A percentile compares a stretch with the other conserved stretches of the same genome.
Evolutionary conservation across 2,113 vertebrate genomes (phyloP).

Genomic region (Xerus inauris): DNA sequence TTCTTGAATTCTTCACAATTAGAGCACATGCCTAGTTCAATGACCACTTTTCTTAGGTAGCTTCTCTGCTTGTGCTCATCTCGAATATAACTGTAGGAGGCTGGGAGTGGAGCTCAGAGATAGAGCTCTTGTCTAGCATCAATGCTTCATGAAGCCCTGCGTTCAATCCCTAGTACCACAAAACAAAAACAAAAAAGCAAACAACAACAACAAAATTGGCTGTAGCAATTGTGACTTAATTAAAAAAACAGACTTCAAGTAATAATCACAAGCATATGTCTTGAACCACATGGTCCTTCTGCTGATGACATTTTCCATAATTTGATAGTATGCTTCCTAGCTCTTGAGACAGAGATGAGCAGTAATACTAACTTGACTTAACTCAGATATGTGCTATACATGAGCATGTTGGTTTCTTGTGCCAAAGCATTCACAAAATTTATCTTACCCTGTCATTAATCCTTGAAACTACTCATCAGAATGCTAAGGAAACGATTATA

Average conservation of each 20-base stretch:
- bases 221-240: neutral
- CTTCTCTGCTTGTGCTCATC: neutral
- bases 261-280: neutral
- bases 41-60: accelerated
- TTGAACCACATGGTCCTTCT: neutral
- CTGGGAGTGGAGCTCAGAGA: neutral
- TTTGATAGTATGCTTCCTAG: no score
- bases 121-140: no score
- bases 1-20: neutral
- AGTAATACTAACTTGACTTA: no score
- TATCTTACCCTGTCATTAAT: neutral
- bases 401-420: neutral
- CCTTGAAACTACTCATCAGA: neutral
- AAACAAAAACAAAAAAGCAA: neutral
- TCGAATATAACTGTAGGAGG: neutral
- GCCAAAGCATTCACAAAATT: neutral
- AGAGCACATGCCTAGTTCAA: neutral
- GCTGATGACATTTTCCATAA: neutral
- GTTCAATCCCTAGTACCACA: neutral
- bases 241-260: neutral
- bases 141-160: neutral
- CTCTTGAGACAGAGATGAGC: no score
- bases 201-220: neutral
- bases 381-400: neutral
- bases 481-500: neutral